Conservation (phyloP, 2,888 invertebrate genomes). For the Physocephala rufipes region DNA sequence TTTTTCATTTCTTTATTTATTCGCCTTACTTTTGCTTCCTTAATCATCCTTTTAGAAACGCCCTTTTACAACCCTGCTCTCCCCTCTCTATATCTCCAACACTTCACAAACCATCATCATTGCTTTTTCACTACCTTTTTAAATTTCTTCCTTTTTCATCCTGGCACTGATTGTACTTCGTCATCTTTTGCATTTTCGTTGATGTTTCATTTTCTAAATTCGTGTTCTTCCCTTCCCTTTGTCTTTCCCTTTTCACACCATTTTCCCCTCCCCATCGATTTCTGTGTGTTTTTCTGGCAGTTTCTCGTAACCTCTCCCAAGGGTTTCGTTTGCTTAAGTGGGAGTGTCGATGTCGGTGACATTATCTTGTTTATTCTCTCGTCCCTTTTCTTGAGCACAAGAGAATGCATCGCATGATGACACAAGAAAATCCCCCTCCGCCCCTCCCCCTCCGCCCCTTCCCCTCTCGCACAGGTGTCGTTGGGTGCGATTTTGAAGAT, state of each 20-base stretch:
- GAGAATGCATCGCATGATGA: slow-evolving; percentile 8
- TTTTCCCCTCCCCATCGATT: too few relatives aligned
- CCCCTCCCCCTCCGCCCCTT: background rate
- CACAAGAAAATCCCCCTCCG: background rate
- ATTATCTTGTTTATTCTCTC: background rate
- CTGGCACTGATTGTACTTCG: background rate
- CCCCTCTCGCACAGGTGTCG: background rate
- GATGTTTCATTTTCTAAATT: background rate
- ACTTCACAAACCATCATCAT: too few relatives aligned
- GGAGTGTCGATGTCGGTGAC: too few relatives aligned
- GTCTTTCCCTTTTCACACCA: background rate
- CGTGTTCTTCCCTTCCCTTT: too few relatives aligned
- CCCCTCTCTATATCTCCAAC: background rate
- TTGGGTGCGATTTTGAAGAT: background rate
- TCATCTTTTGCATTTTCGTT: slow-evolving; percentile 5
- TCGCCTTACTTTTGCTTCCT: background rate
- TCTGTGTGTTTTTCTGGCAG: background rate
- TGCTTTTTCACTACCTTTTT: background rate
- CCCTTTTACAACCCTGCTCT: background rate
- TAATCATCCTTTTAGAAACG: background rate
- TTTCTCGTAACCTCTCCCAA: background rate
- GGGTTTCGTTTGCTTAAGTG: background rate
- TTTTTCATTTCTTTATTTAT: slow-evolving; percentile 8
- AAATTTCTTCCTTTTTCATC: background rate
- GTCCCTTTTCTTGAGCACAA: background rate